phyloP scores from a whole-genome alignment of 2,797 vertebrate genomes.

The Halcyon badia region DNA sequence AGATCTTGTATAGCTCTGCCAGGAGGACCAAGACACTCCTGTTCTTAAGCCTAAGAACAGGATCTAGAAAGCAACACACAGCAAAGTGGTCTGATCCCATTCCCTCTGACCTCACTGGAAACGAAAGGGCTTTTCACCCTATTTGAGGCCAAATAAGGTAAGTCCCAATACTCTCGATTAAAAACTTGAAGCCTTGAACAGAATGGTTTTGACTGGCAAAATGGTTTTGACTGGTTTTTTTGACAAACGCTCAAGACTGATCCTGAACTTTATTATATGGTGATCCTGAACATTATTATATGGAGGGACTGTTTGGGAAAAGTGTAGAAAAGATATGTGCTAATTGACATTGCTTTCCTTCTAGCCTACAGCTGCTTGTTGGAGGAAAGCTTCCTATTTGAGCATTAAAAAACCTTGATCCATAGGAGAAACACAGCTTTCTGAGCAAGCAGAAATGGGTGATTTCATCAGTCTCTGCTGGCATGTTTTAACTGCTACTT shows the following conservation, averaged over 20 bases:
- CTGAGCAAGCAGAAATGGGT: background rate
- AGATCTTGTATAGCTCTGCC: background rate
- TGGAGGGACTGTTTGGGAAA: background rate
- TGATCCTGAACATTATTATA: background rate
- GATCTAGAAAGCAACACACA: background rate
- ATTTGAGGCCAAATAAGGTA: background rate
- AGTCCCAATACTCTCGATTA: background rate
- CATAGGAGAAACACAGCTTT: background rate
- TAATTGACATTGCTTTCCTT: background rate
- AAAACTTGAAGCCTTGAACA: background rate
- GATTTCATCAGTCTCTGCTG: background rate
- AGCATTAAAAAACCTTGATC: background rate
- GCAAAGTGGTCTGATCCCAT: background rate
- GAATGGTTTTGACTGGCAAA: background rate
- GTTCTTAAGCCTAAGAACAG: background rate
- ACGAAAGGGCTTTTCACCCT: accelerated
- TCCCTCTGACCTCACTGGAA: background rate
- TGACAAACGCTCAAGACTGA: background rate
- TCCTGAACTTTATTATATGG: background rate
- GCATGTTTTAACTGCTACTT: background rate
- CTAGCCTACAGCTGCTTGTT: background rate
- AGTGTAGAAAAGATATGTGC: background rate
- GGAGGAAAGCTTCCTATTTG: background rate
- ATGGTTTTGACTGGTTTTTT: background rate
- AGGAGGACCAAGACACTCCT: background rate